These are phyloP conservation scores for Marmota flaviventris DNA, from an alignment of 2,113 vertebrate genomes.

Conservation along the genomic window DNA sequence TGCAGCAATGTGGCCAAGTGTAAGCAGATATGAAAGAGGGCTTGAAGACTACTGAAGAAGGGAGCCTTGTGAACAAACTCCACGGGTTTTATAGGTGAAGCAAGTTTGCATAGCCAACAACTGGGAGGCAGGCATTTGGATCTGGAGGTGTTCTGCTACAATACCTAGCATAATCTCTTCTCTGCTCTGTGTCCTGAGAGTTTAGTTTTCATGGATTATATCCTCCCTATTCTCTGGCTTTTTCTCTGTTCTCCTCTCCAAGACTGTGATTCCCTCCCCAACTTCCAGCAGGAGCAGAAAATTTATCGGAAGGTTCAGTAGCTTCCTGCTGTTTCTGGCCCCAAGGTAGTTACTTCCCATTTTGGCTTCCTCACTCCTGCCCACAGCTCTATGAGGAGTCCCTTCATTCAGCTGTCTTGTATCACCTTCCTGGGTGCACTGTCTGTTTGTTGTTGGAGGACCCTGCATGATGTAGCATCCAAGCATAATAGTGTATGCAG, in stretches of 20 bases:
- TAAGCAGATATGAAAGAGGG: not conserved
- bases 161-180: not conserved
- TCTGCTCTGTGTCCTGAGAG: not conserved
- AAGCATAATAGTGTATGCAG: not conserved
- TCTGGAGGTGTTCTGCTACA: not conserved
- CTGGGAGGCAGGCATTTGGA: not conserved
- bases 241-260: not conserved
- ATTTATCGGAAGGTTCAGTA: not conserved
- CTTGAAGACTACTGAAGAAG: not conserved
- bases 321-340: not conserved
- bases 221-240: not conserved
- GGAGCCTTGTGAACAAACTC: not conserved
- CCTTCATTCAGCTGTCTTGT: not conserved
- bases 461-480: not conserved
- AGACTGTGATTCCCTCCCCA: not conserved
- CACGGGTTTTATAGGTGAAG: not conserved
- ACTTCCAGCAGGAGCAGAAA: not conserved
- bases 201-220: not conserved
- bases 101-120: not conserved
- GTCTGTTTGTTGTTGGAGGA: not conserved
- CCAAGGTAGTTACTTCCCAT: not conserved
- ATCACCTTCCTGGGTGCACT: not conserved
- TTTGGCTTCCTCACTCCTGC: not conserved
- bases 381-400: not conserved
- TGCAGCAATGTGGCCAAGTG: not conserved